Percentiles rank a stretch among this genome's conserved stretches.
Conservation (phyloP, 2,113 vertebrate species). For the Lamprologus callipterus region DNA sequence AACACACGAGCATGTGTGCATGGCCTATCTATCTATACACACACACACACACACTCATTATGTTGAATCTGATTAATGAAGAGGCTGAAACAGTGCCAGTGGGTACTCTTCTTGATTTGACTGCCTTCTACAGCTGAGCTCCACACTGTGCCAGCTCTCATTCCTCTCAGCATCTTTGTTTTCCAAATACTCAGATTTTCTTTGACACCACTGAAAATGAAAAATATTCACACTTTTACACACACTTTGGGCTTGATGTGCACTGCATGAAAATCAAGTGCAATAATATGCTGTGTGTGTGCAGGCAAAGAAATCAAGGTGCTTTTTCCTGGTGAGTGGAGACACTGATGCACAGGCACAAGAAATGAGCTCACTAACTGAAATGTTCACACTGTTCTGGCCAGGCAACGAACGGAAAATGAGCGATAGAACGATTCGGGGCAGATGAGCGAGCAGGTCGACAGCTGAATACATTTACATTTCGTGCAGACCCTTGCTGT, state of each 20-base stretch:
- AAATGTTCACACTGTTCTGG: background rate
- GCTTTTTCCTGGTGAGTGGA: background rate
- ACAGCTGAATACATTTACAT: background rate
- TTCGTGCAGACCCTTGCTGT: background rate
- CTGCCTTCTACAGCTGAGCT: conserved; percentile 38
- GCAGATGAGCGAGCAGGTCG: background rate
- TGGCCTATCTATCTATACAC: background rate
- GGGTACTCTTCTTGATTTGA: conserved; percentile 55
- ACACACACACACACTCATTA: conserved; percentile 1
- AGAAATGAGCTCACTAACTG: background rate
- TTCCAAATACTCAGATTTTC: background rate
- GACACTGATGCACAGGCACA: background rate
- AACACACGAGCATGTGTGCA: background rate
- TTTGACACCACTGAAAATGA: background rate
- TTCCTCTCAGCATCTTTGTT: background rate
- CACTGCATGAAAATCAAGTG: background rate
- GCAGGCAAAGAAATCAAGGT: background rate
- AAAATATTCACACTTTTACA: background rate
- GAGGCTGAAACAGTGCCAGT: conserved; percentile 50
- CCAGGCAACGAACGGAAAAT: background rate
- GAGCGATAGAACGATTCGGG: background rate
- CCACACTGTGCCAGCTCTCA: background rate
- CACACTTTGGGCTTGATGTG: background rate
- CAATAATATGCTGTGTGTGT: background rate
- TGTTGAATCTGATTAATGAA: conserved; percentile 55